Evolutionary conservation across 1,140 invertebrate genomes (phyloP), one percentile per base, ranked within the genome.

Genomic region (Steinernema feltiae): DNA sequence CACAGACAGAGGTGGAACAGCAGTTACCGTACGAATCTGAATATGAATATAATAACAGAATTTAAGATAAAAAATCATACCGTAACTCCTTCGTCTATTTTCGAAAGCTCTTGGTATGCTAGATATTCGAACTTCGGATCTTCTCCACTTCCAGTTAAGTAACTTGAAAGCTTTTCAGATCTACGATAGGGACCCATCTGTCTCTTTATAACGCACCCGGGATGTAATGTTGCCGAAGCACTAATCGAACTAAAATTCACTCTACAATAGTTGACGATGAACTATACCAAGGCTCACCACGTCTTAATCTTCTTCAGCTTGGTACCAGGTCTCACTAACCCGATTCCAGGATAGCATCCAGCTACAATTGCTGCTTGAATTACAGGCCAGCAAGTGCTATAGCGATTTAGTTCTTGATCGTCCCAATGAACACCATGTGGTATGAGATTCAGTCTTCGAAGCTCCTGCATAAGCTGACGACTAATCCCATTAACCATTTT

Each of bases 401-500:
- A 27, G 1, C 32, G 48, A 72, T 86, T 84, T 15, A 78, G 46
- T 12, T 69, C 46, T 1, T 74, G 46, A 31, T 83, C 82, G 30
- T 82, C 80, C 2, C 70, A 30, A 30, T 69, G 53, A 21, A 21
- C 24, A 7, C 79, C 31, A 32, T 48, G n/a, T 1, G 48, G 7
- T 3, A 86, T 73, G 7, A 86, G 41, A 32, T 73, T 70, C 7
- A 81, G 70, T 30, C 84, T 78, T 21, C 71, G 30, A 1, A 85
- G 71, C 63, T 85, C 84, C 27, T 24, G 24, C n/a, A 85, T 46
- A 1, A 85, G 71, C 69, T 85, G 84, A 12, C 72, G 70, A 12
- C 82, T 70, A 83, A 89, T 88, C 32, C 87, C 88, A 70, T 87
- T 82, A 76, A 95, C 91, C 90, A 93, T 92, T 85, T 94, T 93